phyloP scores from a whole-genome alignment of 2,888 invertebrate species.

The Aleiodes testaceus region DNA sequence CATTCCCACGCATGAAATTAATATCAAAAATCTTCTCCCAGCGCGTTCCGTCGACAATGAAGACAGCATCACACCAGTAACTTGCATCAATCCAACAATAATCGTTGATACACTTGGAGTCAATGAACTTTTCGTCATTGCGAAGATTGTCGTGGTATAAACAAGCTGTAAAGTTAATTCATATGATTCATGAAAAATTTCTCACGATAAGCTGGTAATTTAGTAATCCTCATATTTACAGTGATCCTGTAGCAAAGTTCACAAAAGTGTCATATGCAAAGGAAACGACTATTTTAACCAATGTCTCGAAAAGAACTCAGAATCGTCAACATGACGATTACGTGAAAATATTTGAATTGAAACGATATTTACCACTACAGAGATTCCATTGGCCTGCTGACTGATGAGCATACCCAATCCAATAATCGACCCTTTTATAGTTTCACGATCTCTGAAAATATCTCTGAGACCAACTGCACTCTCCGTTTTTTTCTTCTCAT shows the following conservation, averaged over 20 bases:
- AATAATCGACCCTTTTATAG: too few relatives aligned
- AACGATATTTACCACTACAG: too few relatives aligned
- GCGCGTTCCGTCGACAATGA: constrained; percentile 76
- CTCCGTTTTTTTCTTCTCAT: constrained; percentile 50
- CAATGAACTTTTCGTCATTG: constrained; percentile 74
- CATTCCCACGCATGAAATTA: constrained; percentile 72
- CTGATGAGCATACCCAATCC: too few relatives aligned
- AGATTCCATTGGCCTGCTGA: too few relatives aligned
- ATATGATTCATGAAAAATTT: constrained; percentile 1
- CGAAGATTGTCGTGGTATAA: constrained; percentile 76
- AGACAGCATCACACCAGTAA: constrained; percentile 73
- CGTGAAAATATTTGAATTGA: too few relatives aligned
- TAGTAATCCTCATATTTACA: too few relatives aligned
- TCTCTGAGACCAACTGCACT: constrained; percentile 61
- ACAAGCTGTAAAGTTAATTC: constrained; percentile 68
- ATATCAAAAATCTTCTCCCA: constrained; percentile 76
- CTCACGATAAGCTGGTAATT: too few relatives aligned
- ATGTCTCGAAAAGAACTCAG: too few relatives aligned
- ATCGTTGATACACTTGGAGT: constrained; percentile 76
- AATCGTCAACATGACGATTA: too few relatives aligned
- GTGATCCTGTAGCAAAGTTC: too few relatives aligned
- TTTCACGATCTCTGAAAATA: constrained; percentile 61
- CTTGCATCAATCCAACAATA: constrained; percentile 76
- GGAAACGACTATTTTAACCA: too few relatives aligned
- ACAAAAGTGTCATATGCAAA: too few relatives aligned